Conservation (phyloP, 1,140 invertebrate genomes). For the Formica selysi region DNA sequence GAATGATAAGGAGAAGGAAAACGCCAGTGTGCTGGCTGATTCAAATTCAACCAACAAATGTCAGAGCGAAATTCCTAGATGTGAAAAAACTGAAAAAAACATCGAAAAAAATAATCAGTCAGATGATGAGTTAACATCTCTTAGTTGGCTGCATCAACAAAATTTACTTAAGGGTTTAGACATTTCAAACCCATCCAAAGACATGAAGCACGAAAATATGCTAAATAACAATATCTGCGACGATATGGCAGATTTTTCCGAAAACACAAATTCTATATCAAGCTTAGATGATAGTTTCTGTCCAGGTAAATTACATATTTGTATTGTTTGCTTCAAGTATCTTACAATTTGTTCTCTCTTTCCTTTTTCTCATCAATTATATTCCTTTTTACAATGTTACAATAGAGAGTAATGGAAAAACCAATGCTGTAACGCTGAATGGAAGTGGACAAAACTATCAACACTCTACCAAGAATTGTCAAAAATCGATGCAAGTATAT, state of each 20-base stretch:
- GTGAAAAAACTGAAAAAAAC: conserved; percentile 70
- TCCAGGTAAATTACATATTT: conserved; percentile 76
- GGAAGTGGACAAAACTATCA: conserved; percentile 75
- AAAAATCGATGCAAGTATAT: conserved; percentile 77
- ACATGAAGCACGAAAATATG: conserved; percentile 80
- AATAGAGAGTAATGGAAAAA: conserved; percentile 81
- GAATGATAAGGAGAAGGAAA: conserved; percentile 80
- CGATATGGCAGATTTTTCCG: conserved; percentile 80
- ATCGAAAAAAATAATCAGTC: conserved; percentile 78
- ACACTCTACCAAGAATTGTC: conserved; percentile 74
- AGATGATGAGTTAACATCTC: conserved; percentile 95
- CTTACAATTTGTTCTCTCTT: background rate
- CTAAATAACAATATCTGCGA: conserved; percentile 83
- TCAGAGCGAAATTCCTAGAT: conserved; percentile 71
- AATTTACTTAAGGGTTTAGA: conserved; percentile 93
- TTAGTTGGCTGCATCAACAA: conserved; percentile 96
- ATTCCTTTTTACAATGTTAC: background rate
- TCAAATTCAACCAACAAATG: conserved; percentile 70
- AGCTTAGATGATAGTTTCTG: conserved; percentile 83
- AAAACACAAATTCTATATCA: conserved; percentile 82
- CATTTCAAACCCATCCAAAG: conserved; percentile 81
- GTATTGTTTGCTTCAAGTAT: background rate
- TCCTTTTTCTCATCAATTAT: background rate
- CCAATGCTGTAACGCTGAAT: conserved; percentile 58
- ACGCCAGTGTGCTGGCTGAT: conserved; percentile 72